Conservation (phyloP, 1,140 invertebrate genomes). For the Tetragonula clypearis region DNA sequence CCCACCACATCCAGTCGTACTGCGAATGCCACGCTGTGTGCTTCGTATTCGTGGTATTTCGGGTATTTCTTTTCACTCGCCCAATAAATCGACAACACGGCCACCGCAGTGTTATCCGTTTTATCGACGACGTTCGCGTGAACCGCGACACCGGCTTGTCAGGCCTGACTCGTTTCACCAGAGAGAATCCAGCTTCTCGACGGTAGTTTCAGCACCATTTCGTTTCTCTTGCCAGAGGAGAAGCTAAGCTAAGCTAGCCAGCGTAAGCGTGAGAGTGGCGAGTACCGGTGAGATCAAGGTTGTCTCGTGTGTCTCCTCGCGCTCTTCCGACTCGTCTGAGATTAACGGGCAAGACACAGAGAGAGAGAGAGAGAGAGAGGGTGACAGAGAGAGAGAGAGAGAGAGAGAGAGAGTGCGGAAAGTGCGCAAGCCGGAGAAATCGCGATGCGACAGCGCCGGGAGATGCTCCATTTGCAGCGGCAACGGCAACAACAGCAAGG, state of each 20-base stretch:
- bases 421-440: constrained; percentile 13
- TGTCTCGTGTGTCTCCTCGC: constrained; percentile 16
- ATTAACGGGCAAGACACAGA: neutral
- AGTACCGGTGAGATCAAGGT: neutral
- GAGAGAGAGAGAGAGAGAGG: too few species aligned
- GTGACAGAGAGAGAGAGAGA: too few species aligned
- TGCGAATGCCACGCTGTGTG: constrained; percentile 71
- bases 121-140: neutral
- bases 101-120: constrained; percentile 7
- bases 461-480: constrained; percentile 32
- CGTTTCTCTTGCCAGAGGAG: neutral
- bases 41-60: constrained; percentile 60
- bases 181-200: neutral
- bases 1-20: constrained; percentile 75
- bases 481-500: constrained; percentile 48
- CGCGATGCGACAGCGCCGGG: constrained; percentile 46
- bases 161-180: neutral
- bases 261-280: neutral
- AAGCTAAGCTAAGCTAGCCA: neutral
- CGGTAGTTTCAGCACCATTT: neutral
- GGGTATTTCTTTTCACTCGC: constrained; percentile 23
- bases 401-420: constrained; percentile 3
- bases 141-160: neutral
- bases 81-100: constrained; percentile 22
- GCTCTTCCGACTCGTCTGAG: neutral